Base-by-base conservation (phyloP, 2,113 vertebrate species). In the Sceloporus undulatus region DNA sequence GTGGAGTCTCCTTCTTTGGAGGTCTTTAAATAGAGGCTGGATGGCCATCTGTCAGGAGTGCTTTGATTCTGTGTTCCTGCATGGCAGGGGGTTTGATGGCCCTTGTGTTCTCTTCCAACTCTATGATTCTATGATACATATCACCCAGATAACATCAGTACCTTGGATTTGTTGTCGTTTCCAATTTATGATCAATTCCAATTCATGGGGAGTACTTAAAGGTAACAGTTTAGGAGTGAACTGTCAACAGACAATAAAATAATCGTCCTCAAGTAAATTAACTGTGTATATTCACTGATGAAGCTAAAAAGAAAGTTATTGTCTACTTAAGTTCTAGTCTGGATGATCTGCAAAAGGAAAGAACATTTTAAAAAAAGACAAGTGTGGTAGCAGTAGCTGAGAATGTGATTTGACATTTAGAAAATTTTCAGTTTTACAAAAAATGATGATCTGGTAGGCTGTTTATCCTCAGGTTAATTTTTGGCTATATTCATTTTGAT, bases 401-500 rank as follows among this genome's bases (percentile, higher is more conserved):
- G 84, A 92, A 92, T 91, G 84, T 92, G 93, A 89, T 91, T 91
- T 89, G 92, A 89, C 62, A 90, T 81, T 90, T 87, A 93, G 90
- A 85, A 88, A 92, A 93, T 88, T 87, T 93, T 68, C 85, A 89
- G 8, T 93, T 94, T 92, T 88, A 87, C 90, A 93, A 90, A 89
- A 65, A 89, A 90, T 27, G 85, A 84, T 84, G 85, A 91, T 92
- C 93, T 95, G 88, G 93, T 92, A 88, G 25, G 1, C 87, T 94
- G 77, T 56, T 87, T 80, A 52, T 92, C 94, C 94, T 92, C 76
- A 87, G 93, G 90, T 90, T 92, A 92, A 89, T 27, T 89, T 90
- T 89, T 92, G 52, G 48, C 34, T 93, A 86, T 85, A 91, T 90
- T 93, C 86, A 77, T 3, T 84, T 94, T 95, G 93, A 95, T 96